Evolutionary conservation across 2,113 vertebrate species (phyloP).

Genomic region (Sceloporus undulatus): DNA sequence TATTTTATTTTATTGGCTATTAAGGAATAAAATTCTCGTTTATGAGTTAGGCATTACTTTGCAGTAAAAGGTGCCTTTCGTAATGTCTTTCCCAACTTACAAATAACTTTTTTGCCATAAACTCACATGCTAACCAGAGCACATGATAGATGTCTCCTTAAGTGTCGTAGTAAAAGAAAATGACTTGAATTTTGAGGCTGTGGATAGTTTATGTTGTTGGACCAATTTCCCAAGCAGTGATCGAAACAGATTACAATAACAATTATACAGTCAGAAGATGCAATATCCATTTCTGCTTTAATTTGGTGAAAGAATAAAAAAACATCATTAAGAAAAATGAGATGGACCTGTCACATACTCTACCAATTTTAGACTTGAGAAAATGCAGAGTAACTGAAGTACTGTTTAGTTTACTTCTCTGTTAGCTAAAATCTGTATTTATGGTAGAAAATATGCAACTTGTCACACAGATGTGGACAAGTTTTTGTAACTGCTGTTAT

Average conservation of each 20-base stretch:
- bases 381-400: conserved; percentile 73
- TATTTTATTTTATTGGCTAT: conserved; percentile 73
- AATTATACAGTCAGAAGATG: conserved; percentile 87
- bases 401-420: conserved; percentile 38
- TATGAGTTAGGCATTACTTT: conserved; percentile 63
- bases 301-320: conserved; percentile 87
- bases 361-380: conserved; percentile 74
- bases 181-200: conserved; percentile 79
- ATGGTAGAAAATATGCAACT: conserved; percentile 39
- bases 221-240: conserved; percentile 85
- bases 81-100: conserved; percentile 73
- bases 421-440: conserved; percentile 50
- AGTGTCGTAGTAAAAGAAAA: conserved; percentile 83
- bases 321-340: conserved; percentile 87
- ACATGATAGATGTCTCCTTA: conserved; percentile 81
- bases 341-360: conserved; percentile 82
- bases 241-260: conserved; percentile 89
- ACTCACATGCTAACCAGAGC: conserved; percentile 71
- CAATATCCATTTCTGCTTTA: conserved; percentile 89
- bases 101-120: conserved; percentile 81
- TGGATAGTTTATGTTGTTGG: conserved; percentile 85
- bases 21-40: conserved; percentile 73
- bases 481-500: background rate
- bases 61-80: conserved; percentile 74
- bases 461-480: conserved; percentile 27